Evolutionary conservation across 2,113 vertebrate species (phyloP).

Genomic region (Xiphophorus hellerii): DNA sequence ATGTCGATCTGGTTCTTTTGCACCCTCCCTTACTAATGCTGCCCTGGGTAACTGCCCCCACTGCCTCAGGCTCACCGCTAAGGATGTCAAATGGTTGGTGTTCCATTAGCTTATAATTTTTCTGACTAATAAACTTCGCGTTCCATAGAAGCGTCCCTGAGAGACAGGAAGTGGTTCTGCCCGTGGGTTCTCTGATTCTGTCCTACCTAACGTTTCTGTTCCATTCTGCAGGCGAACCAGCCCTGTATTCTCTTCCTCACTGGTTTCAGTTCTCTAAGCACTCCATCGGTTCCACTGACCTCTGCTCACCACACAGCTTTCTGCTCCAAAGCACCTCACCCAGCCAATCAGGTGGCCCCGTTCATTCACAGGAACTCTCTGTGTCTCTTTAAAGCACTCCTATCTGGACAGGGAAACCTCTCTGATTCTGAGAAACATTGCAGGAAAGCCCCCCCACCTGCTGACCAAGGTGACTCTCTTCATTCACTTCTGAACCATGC

Average conservation of each 20-base stretch:
- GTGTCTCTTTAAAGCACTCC: conserved; percentile 93
- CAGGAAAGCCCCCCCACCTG: conserved; percentile 99
- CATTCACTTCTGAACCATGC: conserved; percentile 37
- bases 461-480: conserved; percentile 96
- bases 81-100: no score
- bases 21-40: no score
- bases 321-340: conserved; percentile 49
- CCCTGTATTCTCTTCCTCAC: conserved; percentile 5
- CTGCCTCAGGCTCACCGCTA: no score
- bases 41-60: no score
- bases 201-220: background rate
- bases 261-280: conserved; percentile 25
- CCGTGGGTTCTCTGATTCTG: background rate
- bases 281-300: background rate
- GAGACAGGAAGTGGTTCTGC: background rate
- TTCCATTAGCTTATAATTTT: background rate
- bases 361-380: conserved; percentile 48
- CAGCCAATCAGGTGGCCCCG: conserved; percentile 30
- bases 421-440: conserved; percentile 99
- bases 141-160: no score
- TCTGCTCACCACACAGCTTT: conserved; percentile 53
- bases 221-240: background rate
- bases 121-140: background rate
- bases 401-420: conserved; percentile 99
- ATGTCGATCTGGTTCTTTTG: no score